phyloP scores from a whole-genome alignment of 2,113 vertebrate species.

The Cheilinus undulatus region DNA sequence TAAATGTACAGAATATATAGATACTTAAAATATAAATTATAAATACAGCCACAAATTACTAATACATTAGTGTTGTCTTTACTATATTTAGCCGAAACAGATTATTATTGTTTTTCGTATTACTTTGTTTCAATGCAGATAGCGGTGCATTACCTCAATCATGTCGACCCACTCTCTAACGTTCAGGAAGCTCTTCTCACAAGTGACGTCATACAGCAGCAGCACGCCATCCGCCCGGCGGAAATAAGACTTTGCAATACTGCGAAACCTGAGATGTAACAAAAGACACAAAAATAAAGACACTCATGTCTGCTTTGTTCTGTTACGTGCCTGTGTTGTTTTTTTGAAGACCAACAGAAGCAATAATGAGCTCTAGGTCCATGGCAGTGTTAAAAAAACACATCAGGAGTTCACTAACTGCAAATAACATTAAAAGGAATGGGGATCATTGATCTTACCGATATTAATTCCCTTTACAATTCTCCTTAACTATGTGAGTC shows the following conservation, averaged over 20 bases:
- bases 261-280: slow-evolving; percentile 87
- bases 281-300: too few species aligned
- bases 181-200: slow-evolving; percentile 94
- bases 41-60: too few species aligned
- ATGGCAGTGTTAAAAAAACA: background rate
- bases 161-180: slow-evolving; percentile 96
- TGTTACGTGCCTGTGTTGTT: background rate
- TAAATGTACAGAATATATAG: too few species aligned
- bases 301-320: background rate
- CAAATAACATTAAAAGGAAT: too few species aligned
- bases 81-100: background rate
- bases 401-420: too few species aligned
- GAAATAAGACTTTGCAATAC: slow-evolving; percentile 98
- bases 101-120: background rate
- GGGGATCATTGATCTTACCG: too few species aligned
- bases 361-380: background rate
- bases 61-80: too few species aligned
- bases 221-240: slow-evolving; percentile 94
- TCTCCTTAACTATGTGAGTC: too few species aligned
- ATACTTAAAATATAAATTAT: too few species aligned
- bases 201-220: slow-evolving; percentile 93
- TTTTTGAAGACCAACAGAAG: background rate
- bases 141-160: slow-evolving; percentile 87
- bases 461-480: too few species aligned
- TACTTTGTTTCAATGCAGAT: too few species aligned